phyloP scores from a whole-genome alignment of 2,797 vertebrate genomes.

The Pangasius sanitwongsei region DNA sequence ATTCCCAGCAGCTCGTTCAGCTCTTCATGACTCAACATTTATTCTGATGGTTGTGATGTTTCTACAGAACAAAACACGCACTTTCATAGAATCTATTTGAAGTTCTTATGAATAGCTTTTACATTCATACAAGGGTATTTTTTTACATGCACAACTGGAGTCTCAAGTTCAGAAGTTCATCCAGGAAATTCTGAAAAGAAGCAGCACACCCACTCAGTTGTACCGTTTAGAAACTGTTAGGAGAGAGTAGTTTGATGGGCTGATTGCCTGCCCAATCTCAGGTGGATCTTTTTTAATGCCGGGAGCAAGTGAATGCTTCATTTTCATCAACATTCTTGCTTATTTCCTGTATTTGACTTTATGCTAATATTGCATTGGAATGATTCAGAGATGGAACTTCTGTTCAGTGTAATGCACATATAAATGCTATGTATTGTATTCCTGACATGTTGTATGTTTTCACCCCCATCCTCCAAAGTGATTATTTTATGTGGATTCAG shows the following conservation, averaged over 20 bases:
- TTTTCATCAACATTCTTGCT: slow-evolving; percentile 45
- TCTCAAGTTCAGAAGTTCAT: slow-evolving; percentile 10
- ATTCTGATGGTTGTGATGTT: slow-evolving; percentile 43
- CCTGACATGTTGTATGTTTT: slow-evolving; percentile 65
- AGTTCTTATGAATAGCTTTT: slow-evolving; percentile 36
- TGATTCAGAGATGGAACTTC: slow-evolving; percentile 66
- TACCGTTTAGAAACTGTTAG: slow-evolving; percentile 33
- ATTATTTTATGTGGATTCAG: slow-evolving; percentile 59
- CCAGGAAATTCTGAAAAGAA: slow-evolving; percentile 32
- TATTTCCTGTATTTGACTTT: slow-evolving; percentile 45
- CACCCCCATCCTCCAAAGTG: slow-evolving; percentile 53
- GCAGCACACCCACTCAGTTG: slow-evolving; percentile 42
- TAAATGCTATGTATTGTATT: slow-evolving; percentile 67
- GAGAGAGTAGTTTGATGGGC: slow-evolving; percentile 54
- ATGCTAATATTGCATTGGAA: slow-evolving; percentile 51
- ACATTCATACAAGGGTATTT: slow-evolving; percentile 34
- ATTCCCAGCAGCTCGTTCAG: neutral
- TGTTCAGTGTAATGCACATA: slow-evolving; percentile 67
- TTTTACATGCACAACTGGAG: slow-evolving; percentile 41
- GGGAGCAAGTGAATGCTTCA: slow-evolving; percentile 60
- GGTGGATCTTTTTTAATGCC: slow-evolving; percentile 64
- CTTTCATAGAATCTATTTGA: slow-evolving; percentile 31
- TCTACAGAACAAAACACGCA: slow-evolving; percentile 38
- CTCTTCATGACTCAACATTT: slow-evolving; percentile 37
- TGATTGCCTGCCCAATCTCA: slow-evolving; percentile 68